Conservation (phyloP, 2,888 invertebrate species). For the Sphaerophoria taeniata region DNA sequence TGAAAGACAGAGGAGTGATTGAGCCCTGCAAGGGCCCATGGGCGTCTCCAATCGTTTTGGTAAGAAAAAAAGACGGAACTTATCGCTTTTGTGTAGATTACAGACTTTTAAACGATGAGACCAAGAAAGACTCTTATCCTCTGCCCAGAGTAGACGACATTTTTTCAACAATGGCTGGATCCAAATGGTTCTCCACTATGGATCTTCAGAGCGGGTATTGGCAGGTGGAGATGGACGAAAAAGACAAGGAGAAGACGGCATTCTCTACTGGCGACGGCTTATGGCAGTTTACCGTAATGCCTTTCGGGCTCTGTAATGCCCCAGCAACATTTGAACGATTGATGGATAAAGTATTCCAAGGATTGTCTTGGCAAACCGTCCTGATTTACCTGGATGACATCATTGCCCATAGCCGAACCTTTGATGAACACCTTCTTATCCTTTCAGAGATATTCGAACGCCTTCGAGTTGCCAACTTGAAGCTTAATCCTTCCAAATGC, state of each 20-base stretch:
- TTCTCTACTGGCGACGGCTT: conserved; percentile 72
- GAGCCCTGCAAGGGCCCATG: too few species aligned
- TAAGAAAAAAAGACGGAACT: too few species aligned
- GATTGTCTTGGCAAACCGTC: conserved; percentile 60
- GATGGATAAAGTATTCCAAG: conserved; percentile 60
- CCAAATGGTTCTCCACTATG: conserved; percentile 72
- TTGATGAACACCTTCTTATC: too few species aligned
- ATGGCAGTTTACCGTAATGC: conserved; percentile 74
- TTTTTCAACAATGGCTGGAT: conserved; percentile 67
- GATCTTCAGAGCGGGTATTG: conserved; percentile 68
- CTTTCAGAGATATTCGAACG: too few species aligned
- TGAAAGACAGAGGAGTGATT: too few species aligned
- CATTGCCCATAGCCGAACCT: conserved; percentile 26
- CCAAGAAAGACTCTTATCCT: conserved; percentile 16
- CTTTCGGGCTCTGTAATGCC: too few species aligned
- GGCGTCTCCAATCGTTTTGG: too few species aligned
- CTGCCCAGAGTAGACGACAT: conserved; percentile 63
- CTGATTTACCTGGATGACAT: conserved; percentile 74
- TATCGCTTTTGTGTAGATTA: conserved; percentile 26
- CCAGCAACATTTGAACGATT: conserved; percentile 65
- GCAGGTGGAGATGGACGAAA: conserved; percentile 10
- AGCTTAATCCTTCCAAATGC: too few species aligned
- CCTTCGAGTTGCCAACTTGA: too few species aligned
- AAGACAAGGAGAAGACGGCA: conserved; percentile 75
- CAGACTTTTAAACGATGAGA: conserved; percentile 25